Evolutionary conservation across 2,888 invertebrate species (phyloP), one percentile per base, ranked within the genome.

Genomic region (Heliconius erato): DNA sequence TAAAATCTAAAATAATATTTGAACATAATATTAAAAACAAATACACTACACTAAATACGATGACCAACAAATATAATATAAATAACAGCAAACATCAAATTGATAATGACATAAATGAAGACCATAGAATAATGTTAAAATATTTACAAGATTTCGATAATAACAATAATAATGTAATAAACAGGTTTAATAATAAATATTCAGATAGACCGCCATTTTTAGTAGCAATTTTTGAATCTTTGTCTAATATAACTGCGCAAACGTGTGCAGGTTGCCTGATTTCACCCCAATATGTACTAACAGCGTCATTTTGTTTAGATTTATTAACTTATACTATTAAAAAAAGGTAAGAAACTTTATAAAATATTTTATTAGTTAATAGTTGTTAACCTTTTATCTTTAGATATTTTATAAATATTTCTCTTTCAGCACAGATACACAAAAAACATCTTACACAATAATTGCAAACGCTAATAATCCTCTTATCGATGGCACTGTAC

Each of bases 141-240:
- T 32, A 74, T 14, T 32, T 12, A 59, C 23, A 32, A 26, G 6
- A 23, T 11, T 44, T 32, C 5, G 32, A 12, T 3, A 74, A 74
- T 26, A 19, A 49, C 16, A 44, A 32, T 16, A 23, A 79, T 40
- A 23, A 11, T 3, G 63, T n/a, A 4, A 23, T n/a, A 3, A 63
- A 63, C 3, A 78, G 4, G 59, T 65, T 44, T 74, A 69, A 16
- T 14, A 67, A 23, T 26, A 35, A 68, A 63, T 35, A 74, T 68
- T 35, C 68, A 11, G 23, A 68, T 6, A 71, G 59, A 4, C 72
- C 76, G 32, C 40, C 82, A 74, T 80, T 82, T 80, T 82, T 84
- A 63, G 91, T 90, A 9, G 91, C 92, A 85, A 91, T 92, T n/a
- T 92, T 92, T 88, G 92, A 92, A 84, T 89, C 90, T 6, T 84